Base-by-base conservation (phyloP, 2,888 invertebrate genomes). In the Temnothorax ravouxi region DNA sequence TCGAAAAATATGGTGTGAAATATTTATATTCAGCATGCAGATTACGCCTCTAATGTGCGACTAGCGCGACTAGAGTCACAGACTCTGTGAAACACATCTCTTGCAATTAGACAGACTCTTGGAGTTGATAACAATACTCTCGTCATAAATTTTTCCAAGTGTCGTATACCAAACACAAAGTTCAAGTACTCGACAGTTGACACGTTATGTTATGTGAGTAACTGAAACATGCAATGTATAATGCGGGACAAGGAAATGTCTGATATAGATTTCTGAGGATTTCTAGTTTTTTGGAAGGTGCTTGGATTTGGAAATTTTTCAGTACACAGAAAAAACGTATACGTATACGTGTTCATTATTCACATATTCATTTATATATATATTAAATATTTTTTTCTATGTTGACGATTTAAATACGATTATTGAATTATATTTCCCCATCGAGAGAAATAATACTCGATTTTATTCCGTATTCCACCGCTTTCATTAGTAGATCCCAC, bases 401-500 rank as follows among this genome's bases (percentile, higher is more conserved):
- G 15, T 13, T 52, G n/a, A 41, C 25, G 5, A n/a, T n/a, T 50
- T 4, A 41, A 44, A 54, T 54, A 41, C 13, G 6, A 66, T 77
- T 66, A 44, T 66, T 18, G 18, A 15, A 56, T 18, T 18, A 47
- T 69, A 47, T 67, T 59, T 59, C 2, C n/a, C 11, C 9, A 25
- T 71, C 34, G 8, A 79, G 71, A 56, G 4, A 79, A 79, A 56
- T 59, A 59, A 47, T 44, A 9, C 13, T 50, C 13, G 15, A 38
- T 74, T 64, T 56, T 34, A 67, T 62, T 84, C 71, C 69, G 74
- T 66, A 84, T 86, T 83, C 61, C 52, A 41, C 34, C 50, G 62
- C 47, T 83, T 76, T 61, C 38, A 64, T 44, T 67, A 62, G 75
- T 85, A 83, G 87, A 90, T 92, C 93, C 91, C 93, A 93, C 92